Percentiles rank a stretch among this genome's conserved stretches.
Conservation (phyloP, 2,888 invertebrate species). For the Tenthredo scrophulariae region DNA sequence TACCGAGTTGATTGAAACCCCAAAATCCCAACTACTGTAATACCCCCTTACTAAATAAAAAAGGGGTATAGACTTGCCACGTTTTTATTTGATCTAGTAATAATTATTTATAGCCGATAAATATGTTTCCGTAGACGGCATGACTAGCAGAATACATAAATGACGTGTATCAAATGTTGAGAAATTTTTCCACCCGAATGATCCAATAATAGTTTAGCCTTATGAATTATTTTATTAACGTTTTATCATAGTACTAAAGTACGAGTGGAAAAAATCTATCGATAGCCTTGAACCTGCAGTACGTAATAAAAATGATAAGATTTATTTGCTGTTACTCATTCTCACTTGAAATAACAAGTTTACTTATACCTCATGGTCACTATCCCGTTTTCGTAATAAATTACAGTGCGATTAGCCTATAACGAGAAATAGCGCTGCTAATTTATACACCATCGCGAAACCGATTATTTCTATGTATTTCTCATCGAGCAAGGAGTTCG, state of each 20-base stretch:
- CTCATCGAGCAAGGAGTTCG: not conserved
- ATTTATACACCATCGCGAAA: not conserved
- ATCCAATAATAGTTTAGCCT: not conserved
- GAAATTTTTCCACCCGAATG: not conserved
- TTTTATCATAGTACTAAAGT: not conserved
- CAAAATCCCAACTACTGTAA: no score
- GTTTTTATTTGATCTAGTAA: not conserved
- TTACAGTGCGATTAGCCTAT: not conserved
- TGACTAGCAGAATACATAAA: not conserved
- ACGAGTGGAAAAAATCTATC: conserved; percentile 1
- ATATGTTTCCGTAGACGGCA: not conserved
- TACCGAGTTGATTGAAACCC: no score
- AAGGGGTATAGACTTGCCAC: not conserved
- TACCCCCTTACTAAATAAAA: no score
- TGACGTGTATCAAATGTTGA: not conserved
- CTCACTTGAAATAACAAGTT: not conserved
- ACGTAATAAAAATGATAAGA: conserved; percentile 15
- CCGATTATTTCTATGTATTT: not conserved
- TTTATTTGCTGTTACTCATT: not conserved
- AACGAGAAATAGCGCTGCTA: not conserved
- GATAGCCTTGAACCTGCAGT: not conserved
- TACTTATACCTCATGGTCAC: not conserved
- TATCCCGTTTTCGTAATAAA: not conserved
- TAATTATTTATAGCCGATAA: not conserved
- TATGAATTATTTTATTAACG: not conserved